Conservation (phyloP, 2,113 vertebrate genomes). For the Petroica traversi region DNA sequence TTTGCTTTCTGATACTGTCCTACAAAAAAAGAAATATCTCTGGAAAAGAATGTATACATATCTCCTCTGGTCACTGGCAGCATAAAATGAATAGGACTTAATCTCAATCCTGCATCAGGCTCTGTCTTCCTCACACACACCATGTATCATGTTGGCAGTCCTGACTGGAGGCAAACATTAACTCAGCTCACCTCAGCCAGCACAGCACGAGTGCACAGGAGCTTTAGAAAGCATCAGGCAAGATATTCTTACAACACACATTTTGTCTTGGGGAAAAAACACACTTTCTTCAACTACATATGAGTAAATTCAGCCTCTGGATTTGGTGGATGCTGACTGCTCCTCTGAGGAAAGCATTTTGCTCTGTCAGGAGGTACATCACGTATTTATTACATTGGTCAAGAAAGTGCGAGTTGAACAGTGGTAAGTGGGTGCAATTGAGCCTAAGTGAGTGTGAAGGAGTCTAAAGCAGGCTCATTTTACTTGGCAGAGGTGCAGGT, state of each 20-base stretch:
- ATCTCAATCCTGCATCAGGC: background rate
- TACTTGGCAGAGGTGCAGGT: background rate
- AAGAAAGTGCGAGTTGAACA: background rate
- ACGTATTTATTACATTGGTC: background rate
- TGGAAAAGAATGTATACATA: background rate
- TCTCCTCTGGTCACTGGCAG: background rate
- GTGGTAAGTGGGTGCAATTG: background rate
- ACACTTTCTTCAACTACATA: background rate
- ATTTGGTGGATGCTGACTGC: background rate
- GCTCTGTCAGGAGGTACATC: background rate
- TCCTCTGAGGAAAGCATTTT: background rate
- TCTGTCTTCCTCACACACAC: background rate
- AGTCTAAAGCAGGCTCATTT: background rate
- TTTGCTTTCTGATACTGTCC: background rate
- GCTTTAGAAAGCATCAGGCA: background rate
- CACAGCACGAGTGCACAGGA: background rate
- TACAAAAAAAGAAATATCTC: background rate
- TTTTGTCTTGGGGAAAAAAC: background rate
- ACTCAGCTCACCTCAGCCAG: background rate
- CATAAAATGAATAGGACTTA: background rate
- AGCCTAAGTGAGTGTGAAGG: constrained; percentile 5
- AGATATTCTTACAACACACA: background rate
- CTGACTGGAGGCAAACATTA: background rate
- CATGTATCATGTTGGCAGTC: background rate
- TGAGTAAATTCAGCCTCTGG: background rate